Evolutionary conservation across 2,888 invertebrate genomes (phyloP), one percentile per base, ranked within the genome.

Genomic region (Erebia ligea): DNA sequence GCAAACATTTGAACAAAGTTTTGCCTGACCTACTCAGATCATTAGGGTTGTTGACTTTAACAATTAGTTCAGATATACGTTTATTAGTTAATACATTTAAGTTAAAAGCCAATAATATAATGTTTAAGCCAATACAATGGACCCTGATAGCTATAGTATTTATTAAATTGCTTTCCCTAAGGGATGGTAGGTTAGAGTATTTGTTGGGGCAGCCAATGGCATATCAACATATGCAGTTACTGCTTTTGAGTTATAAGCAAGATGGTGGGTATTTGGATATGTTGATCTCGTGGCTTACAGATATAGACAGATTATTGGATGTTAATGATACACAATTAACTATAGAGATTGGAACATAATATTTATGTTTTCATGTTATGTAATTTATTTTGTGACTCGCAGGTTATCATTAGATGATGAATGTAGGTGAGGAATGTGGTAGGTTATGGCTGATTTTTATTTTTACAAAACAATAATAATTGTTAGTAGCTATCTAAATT

Each of bases 91-190:
- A 94, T 75, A 96, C 96, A 45, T 96, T 96, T 80, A 94, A 95
- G 75, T 89, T 97, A 63, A 94, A 95, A 77, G 95, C 96, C 1
- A 92, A 95, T 77, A 97, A 97, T 82, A 95, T 97, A 48, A 94
- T 95, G 80, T 96, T 97, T 80, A 96, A 95, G 83, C 95, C 96
- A 0, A 88, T 94, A 15, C 95, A 96, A 79, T 97, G 96, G 96
- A 95, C 94, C 72, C 86, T 96, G 40, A 94, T 97, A 70, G 94
- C 95, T 4, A 88, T 97, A n/a, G 88, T 96, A 56, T 91, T 97
- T 56, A 94, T 97, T 25, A 95, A 95, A 85, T 89, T 97, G 93
- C 76, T 94, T 25, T 91, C 93, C 1, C 76, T 93, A 0, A 81
- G 87, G 70, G 87, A 93, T 77, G 82, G 79, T 52, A 78, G 85